Evolutionary conservation across 2,797 vertebrate genomes (phyloP).

Genomic region (Gymnocypris eckloni): DNA sequence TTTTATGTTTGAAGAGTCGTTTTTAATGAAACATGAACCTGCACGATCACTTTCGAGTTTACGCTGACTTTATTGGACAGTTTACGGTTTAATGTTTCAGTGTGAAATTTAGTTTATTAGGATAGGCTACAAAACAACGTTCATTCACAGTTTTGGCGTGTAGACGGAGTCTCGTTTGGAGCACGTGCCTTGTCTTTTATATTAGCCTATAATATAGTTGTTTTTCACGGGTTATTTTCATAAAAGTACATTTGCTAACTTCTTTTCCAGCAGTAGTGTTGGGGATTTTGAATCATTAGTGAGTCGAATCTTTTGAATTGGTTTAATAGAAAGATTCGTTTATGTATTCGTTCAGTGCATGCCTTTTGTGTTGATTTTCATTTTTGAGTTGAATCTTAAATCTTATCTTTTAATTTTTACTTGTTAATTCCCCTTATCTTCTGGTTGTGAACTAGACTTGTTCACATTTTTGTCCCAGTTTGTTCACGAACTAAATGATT

Average conservation of each 20-base stretch:
- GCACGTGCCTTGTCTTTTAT: not conserved
- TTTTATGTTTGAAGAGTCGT: not conserved
- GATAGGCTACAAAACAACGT: not conserved
- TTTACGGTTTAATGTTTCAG: not conserved
- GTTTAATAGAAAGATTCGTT: not conserved
- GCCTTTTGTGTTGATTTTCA: not conserved
- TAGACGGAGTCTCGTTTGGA: not conserved
- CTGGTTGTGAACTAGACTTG: not conserved
- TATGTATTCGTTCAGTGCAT: not conserved
- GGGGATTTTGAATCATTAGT: not conserved
- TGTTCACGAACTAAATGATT: not conserved
- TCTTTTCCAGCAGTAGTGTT: not conserved
- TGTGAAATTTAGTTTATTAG: not conserved
- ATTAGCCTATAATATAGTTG: not conserved
- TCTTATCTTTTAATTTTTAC: not conserved
- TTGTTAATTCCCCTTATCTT: not conserved
- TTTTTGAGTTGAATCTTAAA: not conserved
- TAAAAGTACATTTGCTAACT: not conserved
- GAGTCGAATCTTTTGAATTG: slow-evolving; percentile 5
- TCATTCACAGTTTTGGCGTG: not conserved
- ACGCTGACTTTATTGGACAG: not conserved
- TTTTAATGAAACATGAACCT: not conserved
- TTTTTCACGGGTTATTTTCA: not conserved
- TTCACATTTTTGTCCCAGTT: not conserved
- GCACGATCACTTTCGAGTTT: not conserved